Evolutionary conservation across 2,888 invertebrate species (phyloP).

Genomic region (Myathropa florea): DNA sequence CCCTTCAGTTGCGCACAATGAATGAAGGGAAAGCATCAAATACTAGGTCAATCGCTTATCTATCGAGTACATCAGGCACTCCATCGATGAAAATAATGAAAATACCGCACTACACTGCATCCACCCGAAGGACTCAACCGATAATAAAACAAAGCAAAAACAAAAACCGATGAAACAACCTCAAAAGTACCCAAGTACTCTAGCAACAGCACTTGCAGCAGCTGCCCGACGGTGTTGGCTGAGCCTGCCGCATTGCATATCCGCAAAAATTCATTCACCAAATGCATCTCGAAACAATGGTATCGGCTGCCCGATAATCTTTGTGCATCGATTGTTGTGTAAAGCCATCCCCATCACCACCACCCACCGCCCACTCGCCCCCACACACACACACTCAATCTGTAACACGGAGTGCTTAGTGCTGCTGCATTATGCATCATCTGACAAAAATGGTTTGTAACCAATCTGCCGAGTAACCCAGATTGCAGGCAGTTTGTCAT

Average conservation of each 20-base stretch:
- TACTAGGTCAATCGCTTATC: slow-evolving; percentile 62
- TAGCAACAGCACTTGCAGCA: not conserved
- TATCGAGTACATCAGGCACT: slow-evolving; percentile 30
- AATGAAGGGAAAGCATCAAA: slow-evolving; percentile 20
- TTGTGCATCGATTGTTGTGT: slow-evolving; percentile 54
- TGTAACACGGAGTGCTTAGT: not conserved
- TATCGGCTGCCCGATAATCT: slow-evolving; percentile 52
- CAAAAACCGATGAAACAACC: slow-evolving; percentile 17
- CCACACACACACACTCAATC: not conserved
- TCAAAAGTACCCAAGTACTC: slow-evolving; percentile 40
- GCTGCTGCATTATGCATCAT: slow-evolving; percentile 49
- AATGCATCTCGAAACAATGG: slow-evolving; percentile 61
- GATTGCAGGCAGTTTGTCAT: slow-evolving; percentile 67
- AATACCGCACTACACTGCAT: slow-evolving; percentile 59
- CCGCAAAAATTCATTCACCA: slow-evolving; percentile 66
- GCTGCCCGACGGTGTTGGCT: not conserved
- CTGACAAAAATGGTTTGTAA: slow-evolving; percentile 57
- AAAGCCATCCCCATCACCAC: too few species aligned
- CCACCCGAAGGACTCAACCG: not conserved
- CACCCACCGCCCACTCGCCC: not conserved
- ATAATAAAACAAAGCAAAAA: not conserved
- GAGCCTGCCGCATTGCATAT: slow-evolving; percentile 57
- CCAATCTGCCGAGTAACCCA: slow-evolving; percentile 63
- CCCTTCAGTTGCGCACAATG: slow-evolving; percentile 22
- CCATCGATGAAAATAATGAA: slow-evolving; percentile 51